A percentile compares a stretch with the other conserved stretches of the same genome.
Conservation (phyloP, 2,888 invertebrate genomes). For the Limnephilus rhombicus region DNA sequence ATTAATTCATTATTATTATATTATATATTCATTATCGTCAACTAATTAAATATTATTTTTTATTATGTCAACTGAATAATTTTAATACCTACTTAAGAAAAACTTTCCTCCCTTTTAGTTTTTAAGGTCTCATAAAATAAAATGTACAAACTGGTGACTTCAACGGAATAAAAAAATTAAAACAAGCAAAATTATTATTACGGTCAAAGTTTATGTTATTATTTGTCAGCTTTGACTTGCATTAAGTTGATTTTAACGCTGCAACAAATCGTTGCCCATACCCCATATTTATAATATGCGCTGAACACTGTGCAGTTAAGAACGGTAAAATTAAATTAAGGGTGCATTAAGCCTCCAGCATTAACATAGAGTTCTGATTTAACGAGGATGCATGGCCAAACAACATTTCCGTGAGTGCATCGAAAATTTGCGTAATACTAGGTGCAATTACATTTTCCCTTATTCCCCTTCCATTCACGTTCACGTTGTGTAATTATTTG, state of each 20-base stretch:
- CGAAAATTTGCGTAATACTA: constrained; percentile 41
- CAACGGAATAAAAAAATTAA: not conserved
- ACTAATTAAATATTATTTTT: too few relatives aligned
- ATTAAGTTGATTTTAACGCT: not conserved
- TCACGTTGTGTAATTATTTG: not conserved
- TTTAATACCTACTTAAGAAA: too few relatives aligned
- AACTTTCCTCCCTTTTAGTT: too few relatives aligned
- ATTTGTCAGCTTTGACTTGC: not conserved
- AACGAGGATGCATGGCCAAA: constrained; percentile 43
- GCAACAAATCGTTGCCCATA: not conserved
- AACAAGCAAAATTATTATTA: too few relatives aligned
- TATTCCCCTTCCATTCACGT: not conserved
- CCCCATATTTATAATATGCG: not conserved
- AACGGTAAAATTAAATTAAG: constrained; percentile 24
- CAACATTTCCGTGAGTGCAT: constrained; percentile 41
- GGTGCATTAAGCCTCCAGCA: constrained; percentile 29
- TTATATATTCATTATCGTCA: too few relatives aligned
- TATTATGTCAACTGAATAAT: too few relatives aligned
- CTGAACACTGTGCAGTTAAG: constrained; percentile 15
- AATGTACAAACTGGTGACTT: too few relatives aligned
- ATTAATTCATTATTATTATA: too few relatives aligned
- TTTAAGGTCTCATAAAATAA: too few relatives aligned
- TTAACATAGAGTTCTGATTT: constrained; percentile 25
- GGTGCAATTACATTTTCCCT: constrained; percentile 15
- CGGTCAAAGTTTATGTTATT: not conserved